Base-by-base conservation (phyloP, 2,113 vertebrate species). In the Corapipo altera region DNA sequence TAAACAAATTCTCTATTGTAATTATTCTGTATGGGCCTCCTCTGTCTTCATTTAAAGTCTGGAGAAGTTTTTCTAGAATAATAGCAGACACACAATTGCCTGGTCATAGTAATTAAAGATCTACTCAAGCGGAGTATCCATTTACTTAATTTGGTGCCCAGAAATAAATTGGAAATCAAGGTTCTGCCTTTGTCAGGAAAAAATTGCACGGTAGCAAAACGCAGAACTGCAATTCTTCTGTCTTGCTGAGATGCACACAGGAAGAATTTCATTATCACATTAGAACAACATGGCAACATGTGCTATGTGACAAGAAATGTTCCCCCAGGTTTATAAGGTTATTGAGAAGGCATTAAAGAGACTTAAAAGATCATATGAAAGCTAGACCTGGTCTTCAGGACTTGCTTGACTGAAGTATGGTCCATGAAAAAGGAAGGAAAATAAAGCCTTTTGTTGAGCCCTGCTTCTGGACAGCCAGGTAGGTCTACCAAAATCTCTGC, bases 1-100 rank as follows among this genome's bases (percentile, higher is more conserved):
- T 96, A 94, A 96, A 96, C 96, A 97, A 90, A 98, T 96, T 94
- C 88, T 74, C 94, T 48, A 80, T 85, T 96, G 86, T 89, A 74
- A 97, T 95, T 97, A 85, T 81, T 97, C 96, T 95, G 81, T 82
- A 84, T 95, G 76, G 59, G 13, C n/a, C 57, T 93, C 79, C 69
- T 97, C 96, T 85, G 58, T 97, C 97, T 97, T 98, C 88, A 84
- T 95, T 91, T 88, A 69, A 96, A 91, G n/a, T 59, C 82, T 84
- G n/a, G 19, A 95, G 41, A 88, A 95, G 64, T 61, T 91, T 92
- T 93, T 62, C 89, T 57, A n/a, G 73, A 91, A 69, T 81, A 92
- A 79, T 4, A 89, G 70, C 37, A 69, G 69, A 73, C 14, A 78
- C 28, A 54, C 37, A 77, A 71, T 55, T 69, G 54, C 58, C 54